Evolutionary conservation across 1,140 invertebrate genomes (phyloP).

Genomic region (Megalopta genalis): DNA sequence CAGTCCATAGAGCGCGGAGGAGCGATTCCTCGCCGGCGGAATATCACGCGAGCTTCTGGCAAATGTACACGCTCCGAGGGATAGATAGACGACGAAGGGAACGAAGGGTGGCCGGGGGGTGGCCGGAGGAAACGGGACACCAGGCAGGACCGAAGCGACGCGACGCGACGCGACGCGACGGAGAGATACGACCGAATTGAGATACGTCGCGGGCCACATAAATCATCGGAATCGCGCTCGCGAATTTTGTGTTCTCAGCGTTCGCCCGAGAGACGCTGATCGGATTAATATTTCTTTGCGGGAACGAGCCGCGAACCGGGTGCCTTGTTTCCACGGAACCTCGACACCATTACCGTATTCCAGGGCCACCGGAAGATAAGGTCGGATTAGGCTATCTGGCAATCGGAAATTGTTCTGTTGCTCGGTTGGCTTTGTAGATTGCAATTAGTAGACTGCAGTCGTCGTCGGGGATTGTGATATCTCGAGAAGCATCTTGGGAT

Average conservation of each 20-base stretch:
- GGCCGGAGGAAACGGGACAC: not conserved
- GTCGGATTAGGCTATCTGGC: too few species aligned
- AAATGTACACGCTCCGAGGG: constrained; percentile 47
- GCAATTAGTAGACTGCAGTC: too few species aligned
- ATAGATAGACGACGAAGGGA: constrained; percentile 23
- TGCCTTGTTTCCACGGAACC: too few species aligned
- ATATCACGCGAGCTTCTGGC: constrained; percentile 60
- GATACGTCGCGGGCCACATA: constrained; percentile 40
- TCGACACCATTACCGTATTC: too few species aligned
- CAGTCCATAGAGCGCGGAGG: constrained; percentile 61
- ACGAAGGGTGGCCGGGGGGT: not conserved
- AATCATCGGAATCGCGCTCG: constrained; percentile 53
- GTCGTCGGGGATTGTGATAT: too few species aligned
- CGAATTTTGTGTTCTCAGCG: constrained; percentile 57
- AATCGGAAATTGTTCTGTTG: too few species aligned
- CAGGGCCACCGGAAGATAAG: too few species aligned
- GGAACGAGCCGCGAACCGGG: too few species aligned
- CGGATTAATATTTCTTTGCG: constrained; percentile 51
- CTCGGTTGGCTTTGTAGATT: too few species aligned
- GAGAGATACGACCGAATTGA: constrained; percentile 47
- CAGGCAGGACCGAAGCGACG: too few species aligned
- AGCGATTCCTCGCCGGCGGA: constrained; percentile 43
- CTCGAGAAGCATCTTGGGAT: too few species aligned
- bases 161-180: not conserved
- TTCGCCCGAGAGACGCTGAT: constrained; percentile 26